Percentiles rank a stretch among this genome's conserved stretches.
These are phyloP conservation scores for Corythornis vintsioides DNA, from an alignment of 2,113 vertebrate species.

Conservation along the genomic window DNA sequence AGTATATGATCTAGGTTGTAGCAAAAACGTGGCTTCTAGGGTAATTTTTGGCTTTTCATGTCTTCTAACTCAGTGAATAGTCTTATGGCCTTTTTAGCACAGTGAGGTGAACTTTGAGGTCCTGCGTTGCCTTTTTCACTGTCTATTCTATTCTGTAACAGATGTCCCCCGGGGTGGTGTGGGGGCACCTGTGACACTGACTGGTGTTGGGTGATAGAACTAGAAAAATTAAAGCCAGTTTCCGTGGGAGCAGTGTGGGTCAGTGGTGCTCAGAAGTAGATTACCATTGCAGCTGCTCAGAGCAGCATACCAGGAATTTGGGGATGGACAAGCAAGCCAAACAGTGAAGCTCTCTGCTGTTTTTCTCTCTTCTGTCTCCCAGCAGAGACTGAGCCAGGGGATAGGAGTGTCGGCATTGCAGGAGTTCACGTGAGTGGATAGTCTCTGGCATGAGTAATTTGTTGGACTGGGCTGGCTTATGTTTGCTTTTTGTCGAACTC, in stretches of 20 bases:
- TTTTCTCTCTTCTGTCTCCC: conserved; percentile 7
- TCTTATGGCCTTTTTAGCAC: background rate
- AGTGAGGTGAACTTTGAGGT: background rate
- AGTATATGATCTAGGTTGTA: background rate
- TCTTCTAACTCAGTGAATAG: background rate
- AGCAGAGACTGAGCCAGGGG: background rate
- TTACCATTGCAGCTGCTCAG: conserved; percentile 15
- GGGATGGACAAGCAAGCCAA: background rate
- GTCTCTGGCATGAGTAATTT: conserved; percentile 45
- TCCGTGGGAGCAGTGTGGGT: background rate
- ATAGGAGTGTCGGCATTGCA: conserved; percentile 18
- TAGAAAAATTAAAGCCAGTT: background rate
- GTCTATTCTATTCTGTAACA: background rate
- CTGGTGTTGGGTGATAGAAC: background rate
- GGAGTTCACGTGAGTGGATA: conserved; percentile 41
- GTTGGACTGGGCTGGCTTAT: background rate
- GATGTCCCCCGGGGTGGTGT: background rate
- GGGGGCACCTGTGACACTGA: background rate
- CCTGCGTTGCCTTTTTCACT: accelerated
- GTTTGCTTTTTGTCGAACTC: conserved; percentile 28
- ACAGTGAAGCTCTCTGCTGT: background rate
- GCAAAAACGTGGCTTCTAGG: background rate
- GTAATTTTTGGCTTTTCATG: background rate
- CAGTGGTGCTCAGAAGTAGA: background rate
- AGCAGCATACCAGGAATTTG: conserved; percentile 28